These are phyloP conservation scores for Cololabis saira DNA, from an alignment of 2,113 vertebrate genomes.

Conservation along the genomic window DNA sequence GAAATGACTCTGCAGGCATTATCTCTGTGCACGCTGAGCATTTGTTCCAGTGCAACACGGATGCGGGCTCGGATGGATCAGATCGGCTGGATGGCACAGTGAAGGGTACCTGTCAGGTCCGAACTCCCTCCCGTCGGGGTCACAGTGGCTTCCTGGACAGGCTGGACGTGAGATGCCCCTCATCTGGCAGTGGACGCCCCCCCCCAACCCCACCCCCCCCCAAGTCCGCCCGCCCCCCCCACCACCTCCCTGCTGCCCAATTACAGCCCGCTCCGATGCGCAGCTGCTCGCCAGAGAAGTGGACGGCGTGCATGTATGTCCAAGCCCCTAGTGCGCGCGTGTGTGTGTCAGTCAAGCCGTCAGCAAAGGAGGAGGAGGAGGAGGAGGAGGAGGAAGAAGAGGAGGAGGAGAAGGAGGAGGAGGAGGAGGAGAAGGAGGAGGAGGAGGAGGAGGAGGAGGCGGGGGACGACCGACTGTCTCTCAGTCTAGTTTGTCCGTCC, in stretches of 20 bases:
- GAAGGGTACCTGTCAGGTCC: constrained; percentile 81
- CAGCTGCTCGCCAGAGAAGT: constrained; percentile 72
- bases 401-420: too few species aligned
- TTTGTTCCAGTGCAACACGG: constrained; percentile 69
- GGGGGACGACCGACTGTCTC: constrained; percentile 62
- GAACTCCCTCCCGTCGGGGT: constrained; percentile 80
- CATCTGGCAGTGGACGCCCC: constrained; percentile 63
- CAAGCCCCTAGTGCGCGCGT: constrained; percentile 59
- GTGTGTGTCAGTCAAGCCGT: constrained; percentile 82
- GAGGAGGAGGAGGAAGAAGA: constrained; percentile 16
- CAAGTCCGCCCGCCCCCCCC: too few species aligned
- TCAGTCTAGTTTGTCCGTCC: constrained; percentile 77
- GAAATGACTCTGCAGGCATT: constrained; percentile 42
- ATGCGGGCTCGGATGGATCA: constrained; percentile 49
- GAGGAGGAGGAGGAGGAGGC: neutral
- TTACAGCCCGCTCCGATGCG: constrained; percentile 74
- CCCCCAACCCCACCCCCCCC: too few species aligned
- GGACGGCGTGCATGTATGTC: constrained; percentile 69
- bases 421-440: neutral
- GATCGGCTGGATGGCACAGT: constrained; percentile 14
- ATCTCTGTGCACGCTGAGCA: constrained; percentile 52
- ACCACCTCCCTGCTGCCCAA: constrained; percentile 51
- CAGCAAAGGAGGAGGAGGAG: constrained; percentile 53
- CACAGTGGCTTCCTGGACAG: constrained; percentile 75
- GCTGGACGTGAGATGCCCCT: constrained; percentile 75